phyloP scores from a whole-genome alignment of 2,113 vertebrate species.

The Charadrius vociferus region DNA sequence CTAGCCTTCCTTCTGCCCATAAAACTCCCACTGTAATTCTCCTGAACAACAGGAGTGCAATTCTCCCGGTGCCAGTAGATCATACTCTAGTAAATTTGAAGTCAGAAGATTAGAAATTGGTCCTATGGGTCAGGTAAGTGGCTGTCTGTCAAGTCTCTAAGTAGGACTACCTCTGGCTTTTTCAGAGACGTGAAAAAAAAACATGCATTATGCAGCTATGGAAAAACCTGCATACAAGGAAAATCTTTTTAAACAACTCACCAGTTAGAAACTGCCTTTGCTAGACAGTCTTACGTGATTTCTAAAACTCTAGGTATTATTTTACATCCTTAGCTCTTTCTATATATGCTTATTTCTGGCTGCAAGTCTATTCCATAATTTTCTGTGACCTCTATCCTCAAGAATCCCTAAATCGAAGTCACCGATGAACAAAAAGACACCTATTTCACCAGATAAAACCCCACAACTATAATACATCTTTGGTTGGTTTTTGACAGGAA shows the following conservation, averaged over 20 bases:
- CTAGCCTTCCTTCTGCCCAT: neutral
- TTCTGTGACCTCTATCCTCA: neutral
- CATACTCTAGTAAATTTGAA: neutral
- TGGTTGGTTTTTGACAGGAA: neutral
- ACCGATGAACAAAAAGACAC: neutral
- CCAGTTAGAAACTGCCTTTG: neutral
- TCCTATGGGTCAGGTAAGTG: neutral
- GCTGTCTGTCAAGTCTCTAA: neutral
- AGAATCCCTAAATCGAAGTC: neutral
- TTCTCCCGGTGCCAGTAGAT: neutral
- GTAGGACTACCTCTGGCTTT: neutral
- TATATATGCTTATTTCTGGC: neutral
- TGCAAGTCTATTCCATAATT: neutral
- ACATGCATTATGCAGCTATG: neutral
- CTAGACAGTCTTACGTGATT: neutral
- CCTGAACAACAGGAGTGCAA: neutral
- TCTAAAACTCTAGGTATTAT: neutral
- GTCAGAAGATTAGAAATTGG: neutral
- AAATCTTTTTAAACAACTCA: neutral
- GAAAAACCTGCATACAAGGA: neutral
- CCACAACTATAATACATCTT: neutral
- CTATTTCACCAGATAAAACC: neutral
- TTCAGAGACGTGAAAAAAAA: neutral
- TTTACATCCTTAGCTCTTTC: neutral
- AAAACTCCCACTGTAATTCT: neutral